phyloP scores from a whole-genome alignment of 2,797 vertebrate species.

The Saguinus oedipus region DNA sequence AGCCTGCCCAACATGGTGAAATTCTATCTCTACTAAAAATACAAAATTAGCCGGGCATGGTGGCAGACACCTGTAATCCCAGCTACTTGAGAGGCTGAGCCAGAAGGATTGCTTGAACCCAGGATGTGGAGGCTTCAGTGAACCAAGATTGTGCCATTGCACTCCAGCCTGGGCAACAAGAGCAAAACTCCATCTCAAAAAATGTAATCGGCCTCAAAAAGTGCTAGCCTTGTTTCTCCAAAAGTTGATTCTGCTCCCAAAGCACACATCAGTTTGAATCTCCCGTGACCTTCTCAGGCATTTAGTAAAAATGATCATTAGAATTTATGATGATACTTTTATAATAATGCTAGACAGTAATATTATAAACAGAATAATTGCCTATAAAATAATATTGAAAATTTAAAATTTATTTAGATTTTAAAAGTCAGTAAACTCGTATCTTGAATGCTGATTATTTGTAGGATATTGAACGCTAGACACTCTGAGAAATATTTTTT shows the following conservation, averaged over 20 bases:
- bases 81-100: neutral
- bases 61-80: neutral
- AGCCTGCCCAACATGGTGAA: neutral
- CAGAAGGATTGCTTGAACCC: neutral
- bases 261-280: conserved; percentile 18
- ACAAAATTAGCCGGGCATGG: neutral
- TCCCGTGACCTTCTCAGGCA: conserved; percentile 8
- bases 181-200: neutral
- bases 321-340: conserved; percentile 29
- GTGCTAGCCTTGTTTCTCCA: neutral
- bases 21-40: neutral
- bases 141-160: neutral
- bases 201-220: neutral
- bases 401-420: conserved; percentile 6
- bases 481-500: neutral
- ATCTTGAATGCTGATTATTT: neutral
- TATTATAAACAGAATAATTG: conserved; percentile 13
- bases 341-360: neutral
- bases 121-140: neutral
- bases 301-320: conserved; percentile 41
- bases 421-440: neutral
- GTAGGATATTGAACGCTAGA: neutral
- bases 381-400: neutral
- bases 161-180: neutral
- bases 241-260: conserved; percentile 6